Evolutionary conservation across 2,888 invertebrate species (phyloP), one percentile per base, ranked within the genome.

Genomic region (Antheraea yamamai): DNA sequence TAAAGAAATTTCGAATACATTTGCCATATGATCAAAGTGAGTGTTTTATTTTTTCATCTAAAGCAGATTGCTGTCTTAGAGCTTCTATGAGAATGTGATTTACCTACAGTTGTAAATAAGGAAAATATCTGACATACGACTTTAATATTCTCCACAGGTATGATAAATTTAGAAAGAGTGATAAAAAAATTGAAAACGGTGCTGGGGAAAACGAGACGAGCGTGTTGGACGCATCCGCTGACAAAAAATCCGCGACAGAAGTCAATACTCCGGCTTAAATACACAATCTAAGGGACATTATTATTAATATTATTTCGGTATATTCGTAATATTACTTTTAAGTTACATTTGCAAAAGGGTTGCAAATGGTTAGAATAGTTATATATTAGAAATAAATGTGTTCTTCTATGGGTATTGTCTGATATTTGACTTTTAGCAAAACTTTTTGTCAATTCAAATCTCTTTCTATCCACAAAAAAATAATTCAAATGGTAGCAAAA

Each of bases 161-260:
- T 82, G 96, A 96, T 88, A 95, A 96, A 82, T 96, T 96, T 84
- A 95, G 96, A 74, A 96, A 96, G 88, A 96, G 96, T 79, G 96
- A 97, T 84, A 96, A 96, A 87, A 95, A 94, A 80, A 74, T 47
- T 52, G 95, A 93, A 80, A 83, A 87, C 76, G 95, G 89, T 47
- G 95, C 92, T 74, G 94, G 91, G 76, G 94, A 91, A 79, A 88
- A 81, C 75, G 91, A 91, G 68, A 82, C 86, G 4, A 90, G 85
- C 77, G 88, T 88, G 35, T 89, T 89, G 58, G 93, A 90, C 20
- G 88, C 87, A 51, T 84, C 85, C 26, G 85, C 83, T 76, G 95
- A 94, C 78, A 93, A 92, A 79, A 88, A 84, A 76, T 89, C 81
- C 75, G n/a, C 70, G 6, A 83, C 84, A 71, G 94, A 93, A 87